Conservation (phyloP, 1,140 invertebrate species). For the Papilio polytes region DNA sequence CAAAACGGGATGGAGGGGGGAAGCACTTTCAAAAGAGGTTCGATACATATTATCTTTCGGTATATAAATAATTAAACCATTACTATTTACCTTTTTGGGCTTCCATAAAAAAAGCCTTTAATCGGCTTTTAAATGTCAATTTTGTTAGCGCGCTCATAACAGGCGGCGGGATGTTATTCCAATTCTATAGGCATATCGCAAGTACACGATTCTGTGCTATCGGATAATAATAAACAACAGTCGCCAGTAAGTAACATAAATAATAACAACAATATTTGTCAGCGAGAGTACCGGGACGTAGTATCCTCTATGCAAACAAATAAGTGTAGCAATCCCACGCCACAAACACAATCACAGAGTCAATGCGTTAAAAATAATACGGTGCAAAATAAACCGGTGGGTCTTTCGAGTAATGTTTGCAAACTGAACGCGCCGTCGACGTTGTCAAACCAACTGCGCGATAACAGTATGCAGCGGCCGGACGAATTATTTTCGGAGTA, state of each 20-base stretch:
- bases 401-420: neutral
- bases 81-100: no score
- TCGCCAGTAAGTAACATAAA: neutral
- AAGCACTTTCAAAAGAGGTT: no score
- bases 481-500: neutral
- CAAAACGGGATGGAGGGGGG: no score
- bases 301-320: neutral
- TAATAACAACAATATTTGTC: neutral
- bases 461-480: slow-evolving; percentile 4
- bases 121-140: no score
- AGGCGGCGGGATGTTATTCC: no score
- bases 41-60: no score
- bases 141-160: no score
- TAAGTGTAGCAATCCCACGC: neutral
- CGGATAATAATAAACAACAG: slow-evolving; percentile 4
- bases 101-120: no score
- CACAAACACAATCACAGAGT: neutral
- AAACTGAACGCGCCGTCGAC: neutral
- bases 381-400: neutral
- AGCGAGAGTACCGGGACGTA: neutral
- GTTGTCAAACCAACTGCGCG: neutral
- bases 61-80: no score
- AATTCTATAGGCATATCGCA: slow-evolving; percentile 30
- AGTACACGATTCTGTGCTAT: slow-evolving; percentile 34
- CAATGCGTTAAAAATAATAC: neutral